A percentile compares a stretch with the other conserved stretches of the same genome.
Conservation (phyloP, 2,113 vertebrate genomes). For the Nyctereutes procyonoides region DNA sequence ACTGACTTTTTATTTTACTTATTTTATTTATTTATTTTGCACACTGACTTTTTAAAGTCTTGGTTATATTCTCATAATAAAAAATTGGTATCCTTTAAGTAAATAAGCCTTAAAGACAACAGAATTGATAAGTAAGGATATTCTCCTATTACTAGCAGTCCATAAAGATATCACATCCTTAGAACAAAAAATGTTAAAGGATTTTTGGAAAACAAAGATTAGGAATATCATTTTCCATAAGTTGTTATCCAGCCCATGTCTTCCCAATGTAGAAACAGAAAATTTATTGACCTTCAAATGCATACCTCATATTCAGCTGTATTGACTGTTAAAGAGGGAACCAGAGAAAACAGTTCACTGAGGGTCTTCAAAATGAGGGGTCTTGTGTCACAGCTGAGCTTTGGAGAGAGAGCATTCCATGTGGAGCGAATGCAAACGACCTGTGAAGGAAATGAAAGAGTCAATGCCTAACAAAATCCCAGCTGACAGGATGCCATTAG, state of each 20-base stretch:
- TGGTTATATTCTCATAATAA: background rate
- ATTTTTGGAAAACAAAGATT: background rate
- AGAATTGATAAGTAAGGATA: background rate
- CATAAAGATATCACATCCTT: background rate
- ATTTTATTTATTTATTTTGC: background rate
- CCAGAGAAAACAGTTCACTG: conserved; percentile 92
- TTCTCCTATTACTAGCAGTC: background rate
- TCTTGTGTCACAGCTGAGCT: conserved; percentile 91
- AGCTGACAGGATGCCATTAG: background rate
- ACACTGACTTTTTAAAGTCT: background rate
- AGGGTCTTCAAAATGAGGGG: conserved; percentile 91
- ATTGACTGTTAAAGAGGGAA: conserved; percentile 92
- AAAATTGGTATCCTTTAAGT: background rate
- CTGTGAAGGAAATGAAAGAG: conserved; percentile 81
- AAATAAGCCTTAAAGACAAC: background rate
- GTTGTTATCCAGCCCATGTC: background rate
- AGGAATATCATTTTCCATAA: background rate
- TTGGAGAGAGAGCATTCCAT: conserved; percentile 93
- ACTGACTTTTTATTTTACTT: background rate
- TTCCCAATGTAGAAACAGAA: background rate
- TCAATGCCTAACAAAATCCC: background rate
- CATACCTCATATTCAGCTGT: conserved; percentile 95
- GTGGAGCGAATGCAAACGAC: conserved; percentile 96
- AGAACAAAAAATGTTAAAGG: background rate
- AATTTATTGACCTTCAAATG: background rate